phyloP scores from a whole-genome alignment of 2,113 vertebrate genomes.

The Aldabrachelys gigantea region DNA sequence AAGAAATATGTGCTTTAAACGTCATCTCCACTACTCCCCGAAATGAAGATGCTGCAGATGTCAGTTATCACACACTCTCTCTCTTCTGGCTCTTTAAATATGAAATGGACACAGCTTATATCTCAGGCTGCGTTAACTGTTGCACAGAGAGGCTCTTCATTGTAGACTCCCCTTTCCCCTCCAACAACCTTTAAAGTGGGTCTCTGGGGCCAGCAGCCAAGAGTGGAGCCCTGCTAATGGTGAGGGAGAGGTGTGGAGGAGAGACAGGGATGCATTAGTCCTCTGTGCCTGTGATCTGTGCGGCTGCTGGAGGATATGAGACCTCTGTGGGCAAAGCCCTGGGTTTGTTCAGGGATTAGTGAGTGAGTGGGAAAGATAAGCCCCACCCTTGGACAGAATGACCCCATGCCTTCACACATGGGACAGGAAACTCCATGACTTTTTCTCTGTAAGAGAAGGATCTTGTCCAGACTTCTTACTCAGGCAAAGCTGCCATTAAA shows the following conservation, averaged over 20 bases:
- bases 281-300: neutral
- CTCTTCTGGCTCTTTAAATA: neutral
- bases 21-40: neutral
- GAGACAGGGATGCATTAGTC: neutral
- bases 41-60: neutral
- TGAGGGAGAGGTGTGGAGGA: neutral
- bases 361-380: neutral
- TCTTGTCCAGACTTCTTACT: neutral
- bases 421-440: neutral
- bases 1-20: slow-evolving; percentile 18
- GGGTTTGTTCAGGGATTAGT: neutral
- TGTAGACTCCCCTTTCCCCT: neutral
- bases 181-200: neutral
- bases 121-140: neutral
- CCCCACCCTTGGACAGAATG: neutral
- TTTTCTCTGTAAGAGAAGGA: neutral
- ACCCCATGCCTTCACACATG: neutral
- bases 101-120: neutral
- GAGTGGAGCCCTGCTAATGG: accelerated
- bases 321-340: neutral
- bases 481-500: neutral
- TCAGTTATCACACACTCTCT: neutral
- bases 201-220: neutral
- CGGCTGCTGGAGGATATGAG: neutral
- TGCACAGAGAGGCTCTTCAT: neutral